Evolutionary conservation across 2,113 vertebrate species (phyloP).

Genomic region (Seriola quinqueradiata): DNA sequence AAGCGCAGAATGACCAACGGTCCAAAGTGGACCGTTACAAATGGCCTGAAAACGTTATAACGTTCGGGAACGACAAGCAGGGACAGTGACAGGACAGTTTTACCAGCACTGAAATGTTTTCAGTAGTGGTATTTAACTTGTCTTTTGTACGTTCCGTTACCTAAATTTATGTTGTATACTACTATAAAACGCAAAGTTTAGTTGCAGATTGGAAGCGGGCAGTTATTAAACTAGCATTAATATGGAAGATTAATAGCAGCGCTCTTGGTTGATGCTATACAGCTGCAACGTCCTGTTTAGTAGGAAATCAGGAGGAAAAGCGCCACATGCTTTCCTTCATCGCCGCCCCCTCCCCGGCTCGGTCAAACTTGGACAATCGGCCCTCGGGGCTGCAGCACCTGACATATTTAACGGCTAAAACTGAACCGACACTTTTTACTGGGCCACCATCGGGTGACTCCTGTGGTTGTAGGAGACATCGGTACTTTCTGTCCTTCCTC

Average conservation of each 20-base stretch:
- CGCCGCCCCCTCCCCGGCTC: slow-evolving; percentile 5
- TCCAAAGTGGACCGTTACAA: background rate
- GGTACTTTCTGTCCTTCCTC: slow-evolving; percentile 20
- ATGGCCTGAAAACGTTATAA: background rate
- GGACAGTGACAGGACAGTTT: background rate
- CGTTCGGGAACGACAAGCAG: background rate
- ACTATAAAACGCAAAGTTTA: background rate
- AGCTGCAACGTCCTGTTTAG: slow-evolving; percentile 31
- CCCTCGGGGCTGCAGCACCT: slow-evolving; percentile 12
- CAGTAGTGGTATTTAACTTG: background rate
- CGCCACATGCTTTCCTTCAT: slow-evolving; percentile 57
- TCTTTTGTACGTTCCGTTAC: background rate
- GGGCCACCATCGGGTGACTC: background rate
- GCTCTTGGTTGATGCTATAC: background rate
- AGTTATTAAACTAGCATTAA: background rate
- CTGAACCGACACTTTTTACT: background rate
- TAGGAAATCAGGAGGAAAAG: slow-evolving; percentile 33
- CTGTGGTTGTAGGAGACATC: background rate
- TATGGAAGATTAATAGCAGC: background rate
- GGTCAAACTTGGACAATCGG: slow-evolving; percentile 15
- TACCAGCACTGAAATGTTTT: background rate
- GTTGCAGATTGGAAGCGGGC: background rate
- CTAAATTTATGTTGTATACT: background rate
- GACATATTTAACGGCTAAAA: background rate
- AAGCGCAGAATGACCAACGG: background rate